These are phyloP conservation scores for Morone saxatilis DNA, from an alignment of 2,113 vertebrate species.

Conservation along the genomic window DNA sequence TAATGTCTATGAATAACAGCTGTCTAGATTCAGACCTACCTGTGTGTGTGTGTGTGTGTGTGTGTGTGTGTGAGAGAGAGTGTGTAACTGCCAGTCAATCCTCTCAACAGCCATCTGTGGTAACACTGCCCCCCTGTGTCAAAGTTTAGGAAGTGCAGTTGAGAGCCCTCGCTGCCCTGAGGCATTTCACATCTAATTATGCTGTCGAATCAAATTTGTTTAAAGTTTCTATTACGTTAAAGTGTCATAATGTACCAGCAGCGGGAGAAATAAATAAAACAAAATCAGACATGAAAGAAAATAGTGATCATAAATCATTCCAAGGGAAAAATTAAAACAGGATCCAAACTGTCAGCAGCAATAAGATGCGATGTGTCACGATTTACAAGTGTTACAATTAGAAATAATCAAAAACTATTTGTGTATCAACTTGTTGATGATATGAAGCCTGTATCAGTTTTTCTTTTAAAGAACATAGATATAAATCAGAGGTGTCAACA, in stretches of 20 bases:
- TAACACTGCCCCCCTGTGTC: conserved; percentile 66
- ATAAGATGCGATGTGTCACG: background rate
- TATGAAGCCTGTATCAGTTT: background rate
- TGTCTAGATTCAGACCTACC: background rate
- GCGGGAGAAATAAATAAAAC: background rate
- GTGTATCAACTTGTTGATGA: background rate
- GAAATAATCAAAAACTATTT: background rate
- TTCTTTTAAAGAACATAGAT: too few species aligned
- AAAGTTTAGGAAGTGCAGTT: background rate
- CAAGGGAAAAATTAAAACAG: conserved; percentile 8
- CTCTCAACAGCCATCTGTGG: background rate
- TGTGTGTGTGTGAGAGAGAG: background rate
- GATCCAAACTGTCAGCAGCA: conserved; percentile 15
- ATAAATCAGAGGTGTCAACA: too few species aligned
- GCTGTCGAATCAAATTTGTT: conserved; percentile 20
- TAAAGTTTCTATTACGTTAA: conserved; percentile 22
- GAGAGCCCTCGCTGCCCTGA: conserved; percentile 1
- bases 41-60: conserved; percentile 7
- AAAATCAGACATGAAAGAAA: background rate
- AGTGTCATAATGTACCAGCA: conserved; percentile 9
- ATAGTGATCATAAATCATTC: background rate
- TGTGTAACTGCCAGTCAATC: background rate
- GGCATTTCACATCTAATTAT: conserved; percentile 5
- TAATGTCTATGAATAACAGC: background rate
- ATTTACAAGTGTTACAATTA: background rate